A percentile compares a stretch with the other conserved stretches of the same genome.
Evolutionary conservation across 2,888 invertebrate species (phyloP).

Genomic region (Allygus modestus): DNA sequence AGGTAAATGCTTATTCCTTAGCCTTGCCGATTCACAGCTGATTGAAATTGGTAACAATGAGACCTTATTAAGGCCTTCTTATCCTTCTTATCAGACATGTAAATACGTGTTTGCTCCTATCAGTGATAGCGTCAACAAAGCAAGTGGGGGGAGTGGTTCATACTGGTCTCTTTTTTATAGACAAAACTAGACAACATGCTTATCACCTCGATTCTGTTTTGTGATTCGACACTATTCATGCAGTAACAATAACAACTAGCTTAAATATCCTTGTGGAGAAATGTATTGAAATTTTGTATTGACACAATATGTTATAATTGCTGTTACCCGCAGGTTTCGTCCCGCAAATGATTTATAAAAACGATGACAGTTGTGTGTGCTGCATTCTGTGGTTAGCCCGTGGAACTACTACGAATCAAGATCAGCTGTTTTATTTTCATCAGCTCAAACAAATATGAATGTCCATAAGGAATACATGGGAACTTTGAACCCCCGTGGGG

Average conservation of each 20-base stretch:
- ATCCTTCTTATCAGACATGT: background rate
- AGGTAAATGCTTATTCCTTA: background rate
- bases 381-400: too few relatives aligned
- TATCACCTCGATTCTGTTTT: conserved; percentile 18
- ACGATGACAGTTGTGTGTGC: too few relatives aligned
- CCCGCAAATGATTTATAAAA: too few relatives aligned
- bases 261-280: background rate
- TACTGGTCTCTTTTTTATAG: conserved; percentile 18
- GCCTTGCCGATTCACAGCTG: background rate
- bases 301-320: too few relatives aligned
- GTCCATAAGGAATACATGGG: too few relatives aligned
- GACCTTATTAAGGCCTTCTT: background rate
- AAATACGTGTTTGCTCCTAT: background rate
- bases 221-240: background rate
- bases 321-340: too few relatives aligned
- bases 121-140: background rate
- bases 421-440: too few relatives aligned
- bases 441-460: too few relatives aligned
- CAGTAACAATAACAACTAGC: background rate
- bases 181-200: background rate
- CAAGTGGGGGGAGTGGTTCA: background rate
- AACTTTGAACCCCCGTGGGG: too few relatives aligned
- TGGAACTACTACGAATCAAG: too few relatives aligned
- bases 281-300: too few relatives aligned
- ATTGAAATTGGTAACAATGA: background rate